A percentile compares a stretch with the other conserved stretches of the same genome.
Evolutionary conservation across 35 echinoderm and acorn worm species (phyloP).

Genomic region (Stichopus chloronotus): DNA sequence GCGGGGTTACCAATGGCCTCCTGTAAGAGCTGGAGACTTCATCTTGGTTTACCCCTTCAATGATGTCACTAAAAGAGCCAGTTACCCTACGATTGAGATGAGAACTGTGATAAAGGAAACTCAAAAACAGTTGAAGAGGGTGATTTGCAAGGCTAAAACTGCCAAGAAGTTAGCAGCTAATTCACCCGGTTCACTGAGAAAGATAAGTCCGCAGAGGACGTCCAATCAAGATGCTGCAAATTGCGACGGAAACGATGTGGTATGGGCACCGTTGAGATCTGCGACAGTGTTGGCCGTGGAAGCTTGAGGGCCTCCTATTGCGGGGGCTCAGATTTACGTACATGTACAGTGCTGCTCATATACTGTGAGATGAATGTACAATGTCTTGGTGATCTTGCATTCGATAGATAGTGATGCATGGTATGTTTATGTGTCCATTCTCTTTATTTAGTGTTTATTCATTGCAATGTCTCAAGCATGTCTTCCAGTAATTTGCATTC

Average conservation of each 20-base stretch:
- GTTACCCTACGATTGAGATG: constrained; percentile 74
- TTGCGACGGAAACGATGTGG: neutral
- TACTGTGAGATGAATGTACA: too few species aligned
- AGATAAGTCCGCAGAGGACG: neutral
- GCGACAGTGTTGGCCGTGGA: constrained; percentile 17
- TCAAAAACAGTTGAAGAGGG: constrained; percentile 75
- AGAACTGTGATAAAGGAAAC: constrained; percentile 79
- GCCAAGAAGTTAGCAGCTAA: constrained; percentile 30
- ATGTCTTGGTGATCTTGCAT: too few species aligned
- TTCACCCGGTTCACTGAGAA: neutral
- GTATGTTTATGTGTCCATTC: too few species aligned
- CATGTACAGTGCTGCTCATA: too few species aligned
- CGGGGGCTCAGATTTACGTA: neutral
- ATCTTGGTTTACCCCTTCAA: constrained; percentile 83
- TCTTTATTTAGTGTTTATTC: too few species aligned
- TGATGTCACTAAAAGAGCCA: constrained; percentile 75
- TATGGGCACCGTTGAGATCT: constrained; percentile 41
- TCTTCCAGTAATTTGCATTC: too few species aligned
- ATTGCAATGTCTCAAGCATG: too few species aligned
- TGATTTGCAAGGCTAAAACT: constrained; percentile 65
- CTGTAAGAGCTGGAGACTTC: constrained; percentile 75
- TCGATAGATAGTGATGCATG: too few species aligned
- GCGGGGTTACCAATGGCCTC: constrained; percentile 10
- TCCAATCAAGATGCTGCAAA: neutral
- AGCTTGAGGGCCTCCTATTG: neutral